Evolutionary conservation across 2,888 invertebrate genomes (phyloP).

Genomic region (Operophtera brumata): DNA sequence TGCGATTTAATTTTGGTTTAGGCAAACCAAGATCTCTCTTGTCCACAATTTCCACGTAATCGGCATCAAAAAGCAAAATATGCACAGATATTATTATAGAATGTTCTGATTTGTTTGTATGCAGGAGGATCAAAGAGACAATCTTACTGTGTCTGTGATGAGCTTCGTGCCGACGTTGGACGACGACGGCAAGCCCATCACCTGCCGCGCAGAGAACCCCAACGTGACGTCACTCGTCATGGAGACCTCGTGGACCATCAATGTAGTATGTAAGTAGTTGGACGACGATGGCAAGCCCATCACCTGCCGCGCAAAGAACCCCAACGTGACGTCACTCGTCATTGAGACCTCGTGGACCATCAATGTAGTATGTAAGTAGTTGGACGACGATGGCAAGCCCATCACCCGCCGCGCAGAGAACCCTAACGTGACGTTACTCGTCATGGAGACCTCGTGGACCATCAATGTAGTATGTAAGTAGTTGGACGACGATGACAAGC

Average conservation of each 20-base stretch:
- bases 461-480: conserved; percentile 95
- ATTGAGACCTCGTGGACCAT: conserved; percentile 93
- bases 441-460: conserved; percentile 91
- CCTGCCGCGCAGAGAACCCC: conserved; percentile 94
- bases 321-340: conserved; percentile 90
- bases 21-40: no score
- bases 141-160: conserved; percentile 91
- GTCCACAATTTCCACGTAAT: no score
- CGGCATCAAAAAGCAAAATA: no score
- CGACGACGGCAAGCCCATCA: conserved; percentile 93
- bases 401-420: conserved; percentile 95
- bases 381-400: conserved; percentile 93
- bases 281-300: conserved; percentile 94
- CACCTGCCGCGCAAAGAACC: conserved; percentile 94
- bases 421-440: conserved; percentile 92
- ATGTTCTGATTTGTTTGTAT: conserved; percentile 8
- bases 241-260: conserved; percentile 92
- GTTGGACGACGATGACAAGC: conserved; percentile 93
- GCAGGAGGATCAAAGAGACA: conserved; percentile 90
- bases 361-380: conserved; percentile 94
- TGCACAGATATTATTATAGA: no score
- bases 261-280: conserved; percentile 94
- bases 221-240: conserved; percentile 91
- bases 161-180: conserved; percentile 93
- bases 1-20: no score